Evolutionary conservation across 2,888 invertebrate genomes (phyloP), one percentile per base, ranked within the genome.

Genomic region (Scaptomyza reducta): DNA sequence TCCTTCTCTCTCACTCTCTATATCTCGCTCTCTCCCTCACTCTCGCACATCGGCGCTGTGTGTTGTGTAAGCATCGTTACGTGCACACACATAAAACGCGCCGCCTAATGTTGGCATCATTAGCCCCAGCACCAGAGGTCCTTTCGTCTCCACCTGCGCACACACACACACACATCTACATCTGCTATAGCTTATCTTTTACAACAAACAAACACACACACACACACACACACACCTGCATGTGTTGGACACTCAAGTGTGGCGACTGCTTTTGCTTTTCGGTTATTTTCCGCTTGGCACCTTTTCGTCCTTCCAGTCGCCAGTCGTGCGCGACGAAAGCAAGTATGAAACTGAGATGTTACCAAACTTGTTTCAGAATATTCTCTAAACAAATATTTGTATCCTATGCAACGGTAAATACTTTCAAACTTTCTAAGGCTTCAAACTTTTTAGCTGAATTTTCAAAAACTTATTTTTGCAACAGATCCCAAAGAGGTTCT

Each of bases 71-170:
- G 64, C 83, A 78, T 74, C 70, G 67, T 77, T 78, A 78, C 86
- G 84, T 80, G 81, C 82, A 83, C 83, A 85, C 79, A 82, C 79
- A 80, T 82, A 75, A 82, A 82, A 77, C 79, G 73, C 63, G 75
- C 50, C 66, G 77, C 70, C 82, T 85, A 85, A 85, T 82, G 82
- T 75, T 63, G 55, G 77, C 85, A 79, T 82, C 83, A 86, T 83
- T 83, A 86, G 87, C 87, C 74, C 74, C 71, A 66, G 54, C 51
- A 57, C 53, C 60, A 58, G 58, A 65, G 67, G 35, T 45, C 47
- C 70, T 41, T 49, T 45, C 66, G 14, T 59, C 64, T 59, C 58
- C 64, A 58, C 70, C 70, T 70, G 58, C 70, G 14, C 25, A 35
- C 22, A 18, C 33, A 57, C 18, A 38, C 38, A 38, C 58, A 38